phyloP scores from a whole-genome alignment of 2,888 invertebrate species.

The Cataglyphis altisquamis region DNA sequence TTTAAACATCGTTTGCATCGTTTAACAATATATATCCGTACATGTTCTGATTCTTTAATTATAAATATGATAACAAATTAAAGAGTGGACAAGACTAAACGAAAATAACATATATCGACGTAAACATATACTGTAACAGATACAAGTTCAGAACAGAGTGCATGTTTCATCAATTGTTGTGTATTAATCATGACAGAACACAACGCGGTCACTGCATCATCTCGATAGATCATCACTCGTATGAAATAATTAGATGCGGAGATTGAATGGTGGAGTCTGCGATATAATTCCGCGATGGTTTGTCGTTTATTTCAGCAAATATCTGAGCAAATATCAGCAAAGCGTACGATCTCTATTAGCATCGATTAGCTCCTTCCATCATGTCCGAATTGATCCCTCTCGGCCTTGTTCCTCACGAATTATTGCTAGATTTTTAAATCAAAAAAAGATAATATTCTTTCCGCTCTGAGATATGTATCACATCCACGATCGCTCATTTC shows the following conservation, averaged over 20 bases:
- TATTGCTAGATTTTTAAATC: conserved; percentile 18
- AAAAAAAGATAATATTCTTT: conserved; percentile 17
- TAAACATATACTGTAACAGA: neutral
- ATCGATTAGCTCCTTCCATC: conserved; percentile 61
- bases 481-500: neutral
- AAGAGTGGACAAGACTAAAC: neutral
- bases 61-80: neutral
- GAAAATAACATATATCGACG: neutral
- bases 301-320: conserved; percentile 50
- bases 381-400: conserved; percentile 62
- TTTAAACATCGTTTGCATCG: neutral
- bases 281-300: conserved; percentile 45
- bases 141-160: conserved; percentile 25
- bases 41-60: neutral
- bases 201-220: conserved; percentile 16
- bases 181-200: conserved; percentile 27
- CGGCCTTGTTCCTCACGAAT: conserved; percentile 50
- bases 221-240: conserved; percentile 52
- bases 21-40: neutral
- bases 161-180: conserved; percentile 9
- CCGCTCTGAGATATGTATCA: neutral
- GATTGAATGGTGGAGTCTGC: conserved; percentile 53
- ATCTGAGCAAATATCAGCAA: neutral
- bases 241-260: conserved; percentile 58
- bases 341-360: conserved; percentile 62